Evolutionary conservation across 2,888 invertebrate species (phyloP).

Genomic region (Pollenia labialis): DNA sequence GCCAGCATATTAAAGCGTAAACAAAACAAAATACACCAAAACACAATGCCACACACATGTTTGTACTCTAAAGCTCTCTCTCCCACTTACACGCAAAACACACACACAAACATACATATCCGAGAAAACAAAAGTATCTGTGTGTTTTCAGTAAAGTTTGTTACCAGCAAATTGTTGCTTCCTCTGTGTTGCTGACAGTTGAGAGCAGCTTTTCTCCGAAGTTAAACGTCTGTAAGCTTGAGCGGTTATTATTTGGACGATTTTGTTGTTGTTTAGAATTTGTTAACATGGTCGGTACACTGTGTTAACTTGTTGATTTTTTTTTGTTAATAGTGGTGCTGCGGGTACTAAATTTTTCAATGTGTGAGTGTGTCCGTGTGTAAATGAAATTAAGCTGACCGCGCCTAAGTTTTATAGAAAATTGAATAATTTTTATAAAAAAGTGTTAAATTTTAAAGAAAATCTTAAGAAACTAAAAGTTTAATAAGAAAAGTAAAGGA

Average conservation of each 20-base stretch:
- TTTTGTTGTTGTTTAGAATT: constrained; percentile 43
- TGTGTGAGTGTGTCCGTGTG: constrained; percentile 50
- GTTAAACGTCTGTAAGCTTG: constrained; percentile 66
- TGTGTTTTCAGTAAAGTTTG: constrained; percentile 25
- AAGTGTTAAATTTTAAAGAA: constrained; percentile 6
- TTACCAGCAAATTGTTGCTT: constrained; percentile 42
- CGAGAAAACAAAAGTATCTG: background rate
- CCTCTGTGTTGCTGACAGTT: constrained; percentile 43
- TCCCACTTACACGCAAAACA: background rate
- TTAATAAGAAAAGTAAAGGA: background rate
- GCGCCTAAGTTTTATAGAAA: constrained; percentile 73
- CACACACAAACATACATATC: background rate
- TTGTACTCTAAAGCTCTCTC: constrained; percentile 55
- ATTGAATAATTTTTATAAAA: constrained; percentile 49
- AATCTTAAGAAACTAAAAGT: constrained; percentile 34
- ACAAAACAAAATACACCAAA: constrained; percentile 54
- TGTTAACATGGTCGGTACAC: constrained; percentile 58
- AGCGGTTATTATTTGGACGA: constrained; percentile 56
- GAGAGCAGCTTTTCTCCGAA: constrained; percentile 70
- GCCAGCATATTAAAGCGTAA: constrained; percentile 33
- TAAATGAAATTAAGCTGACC: constrained; percentile 70
- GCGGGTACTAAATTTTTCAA: constrained; percentile 36
- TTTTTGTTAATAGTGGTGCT: constrained; percentile 62
- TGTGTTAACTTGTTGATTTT: constrained; percentile 71
- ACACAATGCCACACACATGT: background rate